phyloP scores from a whole-genome alignment of 2,888 invertebrate species.

The Pyrgus malvae region DNA sequence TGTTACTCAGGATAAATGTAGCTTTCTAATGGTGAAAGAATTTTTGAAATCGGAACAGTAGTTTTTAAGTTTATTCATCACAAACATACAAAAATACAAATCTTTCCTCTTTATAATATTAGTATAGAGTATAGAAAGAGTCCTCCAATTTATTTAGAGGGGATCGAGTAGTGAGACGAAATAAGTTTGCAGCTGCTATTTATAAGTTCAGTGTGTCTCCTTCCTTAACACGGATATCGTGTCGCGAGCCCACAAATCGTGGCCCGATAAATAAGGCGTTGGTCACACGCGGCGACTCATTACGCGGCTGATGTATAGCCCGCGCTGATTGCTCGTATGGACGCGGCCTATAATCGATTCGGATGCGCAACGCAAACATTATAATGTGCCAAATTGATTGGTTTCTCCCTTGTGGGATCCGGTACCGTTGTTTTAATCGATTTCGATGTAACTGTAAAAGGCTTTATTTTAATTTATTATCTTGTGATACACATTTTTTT shows the following conservation, averaged over 20 bases:
- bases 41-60: no score
- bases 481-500: no score
- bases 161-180: no score
- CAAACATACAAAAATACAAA: no score
- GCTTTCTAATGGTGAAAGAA: no score
- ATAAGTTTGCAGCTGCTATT: no score
- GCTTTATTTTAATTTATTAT: not conserved
- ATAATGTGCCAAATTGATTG: slow-evolving; percentile 25
- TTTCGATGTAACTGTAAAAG: slow-evolving; percentile 17
- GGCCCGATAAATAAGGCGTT: slow-evolving; percentile 59
- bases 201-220: not conserved
- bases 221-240: slow-evolving; percentile 45
- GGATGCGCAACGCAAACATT: slow-evolving; percentile 31
- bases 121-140: no score
- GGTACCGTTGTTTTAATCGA: slow-evolving; percentile 17
- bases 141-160: no score
- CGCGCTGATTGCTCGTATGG: slow-evolving; percentile 51
- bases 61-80: no score
- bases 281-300: slow-evolving; percentile 73
- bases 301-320: slow-evolving; percentile 62
- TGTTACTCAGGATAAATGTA: no score
- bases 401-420: slow-evolving; percentile 16
- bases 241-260: slow-evolving; percentile 67
- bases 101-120: no score
- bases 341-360: slow-evolving; percentile 43